Evolutionary conservation across 2,113 vertebrate genomes (phyloP).

Genomic region (Tetrao urogallus): DNA sequence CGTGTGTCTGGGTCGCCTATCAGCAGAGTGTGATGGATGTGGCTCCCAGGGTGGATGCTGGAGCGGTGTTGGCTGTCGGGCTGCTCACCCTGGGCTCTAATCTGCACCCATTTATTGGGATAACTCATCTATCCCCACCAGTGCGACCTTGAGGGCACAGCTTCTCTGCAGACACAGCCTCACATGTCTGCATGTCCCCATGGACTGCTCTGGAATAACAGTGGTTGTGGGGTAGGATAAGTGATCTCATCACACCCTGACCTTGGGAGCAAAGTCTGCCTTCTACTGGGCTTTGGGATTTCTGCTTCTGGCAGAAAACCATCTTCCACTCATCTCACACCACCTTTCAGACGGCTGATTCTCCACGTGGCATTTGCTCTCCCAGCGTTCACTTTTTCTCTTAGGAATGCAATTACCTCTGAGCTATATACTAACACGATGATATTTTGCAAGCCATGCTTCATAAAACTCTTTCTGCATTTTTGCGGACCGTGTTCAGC

Average conservation of each 20-base stretch:
- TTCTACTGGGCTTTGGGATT: background rate
- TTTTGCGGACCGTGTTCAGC: background rate
- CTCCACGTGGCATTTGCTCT: background rate
- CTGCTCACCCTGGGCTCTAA: background rate
- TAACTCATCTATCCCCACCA: background rate
- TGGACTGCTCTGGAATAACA: background rate
- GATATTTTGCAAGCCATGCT: background rate
- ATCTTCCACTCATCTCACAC: accelerated
- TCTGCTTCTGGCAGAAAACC: background rate
- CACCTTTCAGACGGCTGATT: background rate
- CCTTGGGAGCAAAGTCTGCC: background rate
- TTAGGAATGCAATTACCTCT: accelerated
- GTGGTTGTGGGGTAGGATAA: accelerated
- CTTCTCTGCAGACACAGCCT: background rate
- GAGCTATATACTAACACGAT: background rate
- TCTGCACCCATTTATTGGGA: too few species aligned
- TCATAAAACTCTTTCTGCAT: accelerated
- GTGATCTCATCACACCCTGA: background rate
- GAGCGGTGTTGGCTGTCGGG: background rate
- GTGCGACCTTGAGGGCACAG: accelerated
- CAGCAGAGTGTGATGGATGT: background rate
- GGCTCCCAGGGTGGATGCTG: background rate
- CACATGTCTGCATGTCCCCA: too few species aligned
- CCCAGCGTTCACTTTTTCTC: background rate
- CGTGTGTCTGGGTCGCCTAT: background rate